Base-by-base conservation (phyloP, 2,888 invertebrate species). In the Nyleta sp. region DNA sequence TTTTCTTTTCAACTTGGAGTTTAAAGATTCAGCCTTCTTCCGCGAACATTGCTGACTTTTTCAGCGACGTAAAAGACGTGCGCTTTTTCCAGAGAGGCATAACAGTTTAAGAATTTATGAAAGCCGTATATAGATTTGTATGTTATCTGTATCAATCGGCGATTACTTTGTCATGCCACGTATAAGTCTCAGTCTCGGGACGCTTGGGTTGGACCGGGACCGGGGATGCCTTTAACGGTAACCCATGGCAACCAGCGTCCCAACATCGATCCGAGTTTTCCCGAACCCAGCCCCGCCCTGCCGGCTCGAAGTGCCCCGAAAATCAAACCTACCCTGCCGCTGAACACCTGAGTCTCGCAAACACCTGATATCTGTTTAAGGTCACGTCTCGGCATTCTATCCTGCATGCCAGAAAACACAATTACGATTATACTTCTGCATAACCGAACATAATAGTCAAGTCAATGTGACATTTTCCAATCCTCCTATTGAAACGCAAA, bases 241-340 rank as follows among this genome's bases (percentile, higher is more conserved):
- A 88, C 89, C 90, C 89, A 81, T 90, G 82, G 90, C 90, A 90
- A 90, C 90, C 86, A 83, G 88, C 88, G 87, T 89, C 88, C 89
- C 89, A 88, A 90, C 90, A 90, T 91, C 89, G 90, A 90, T 91
- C 90, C 89, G 87, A 87, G 87, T 87, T 89, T 90, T 89, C 88
- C 89, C 89, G 87, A 90, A 89, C 82, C 84, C 86, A 86, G 88
- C 90, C 89, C 89, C 89, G 88, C 89, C 90, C 89, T 86, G 82
- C 82, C 78, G 72, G 74, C 71, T 73, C 74, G 67, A 78, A 73
- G 70, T 78, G 55, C 57, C 71, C 75, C 70, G 80, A 78, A 78
- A 78, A 73, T 78, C 75, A 75, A 72, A 78, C 76, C 73, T 62
- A 71, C 35, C 68, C 59, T 62, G 22, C 46, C 35, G 31, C 48